Base-by-base conservation (phyloP, 2,888 invertebrate species). In the Noctuana brunneofusca region DNA sequence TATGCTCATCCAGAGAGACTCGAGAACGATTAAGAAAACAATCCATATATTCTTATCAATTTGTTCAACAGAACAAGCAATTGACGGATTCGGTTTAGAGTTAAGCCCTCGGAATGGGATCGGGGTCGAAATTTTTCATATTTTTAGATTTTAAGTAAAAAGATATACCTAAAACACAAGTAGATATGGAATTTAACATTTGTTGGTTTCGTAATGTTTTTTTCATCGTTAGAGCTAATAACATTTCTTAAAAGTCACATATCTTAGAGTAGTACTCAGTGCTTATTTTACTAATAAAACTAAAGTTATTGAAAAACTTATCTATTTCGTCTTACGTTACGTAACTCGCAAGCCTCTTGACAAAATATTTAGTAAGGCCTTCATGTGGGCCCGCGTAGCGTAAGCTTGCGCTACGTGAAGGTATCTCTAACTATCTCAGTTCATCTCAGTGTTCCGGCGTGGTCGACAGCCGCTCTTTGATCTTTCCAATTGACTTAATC, bases 401-500 rank as follows among this genome's bases (percentile, higher is more conserved):
- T 18, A 32, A 18, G 14, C 14, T 35, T 32, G 9, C 27, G 18
- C 53, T 53, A 60, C 60, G 60, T 60, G 60, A n/a, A n/a, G 43
- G 22, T 46, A 53, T 59, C 52, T 24, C 18, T 16, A 20, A 43
- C 52, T 30, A 22, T 38, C 56, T 16, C 46, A 46, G 46, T 54
- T 32, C 48, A 60, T 60, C 32, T 59, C 54, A 41, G 16, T 53
- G 48, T 32, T 20, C 46, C 32, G 32, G 38, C 59, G 30, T 32
- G 32, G 53, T 60, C 54, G 53, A 55, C 62, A 41, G 27, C 62
- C 46, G 63, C 71, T 69, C 77, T 80, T 79, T 80, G 77, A 80
- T 79, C 80, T 73, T 65, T 65, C 66, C 83, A 84, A 87, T 86
- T 83, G 84, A 80, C 75, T 79, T 83, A 87, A 87, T 87, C 79